Base-by-base conservation (phyloP, 2,797 vertebrate genomes). In the Megaceryle alcyon region DNA sequence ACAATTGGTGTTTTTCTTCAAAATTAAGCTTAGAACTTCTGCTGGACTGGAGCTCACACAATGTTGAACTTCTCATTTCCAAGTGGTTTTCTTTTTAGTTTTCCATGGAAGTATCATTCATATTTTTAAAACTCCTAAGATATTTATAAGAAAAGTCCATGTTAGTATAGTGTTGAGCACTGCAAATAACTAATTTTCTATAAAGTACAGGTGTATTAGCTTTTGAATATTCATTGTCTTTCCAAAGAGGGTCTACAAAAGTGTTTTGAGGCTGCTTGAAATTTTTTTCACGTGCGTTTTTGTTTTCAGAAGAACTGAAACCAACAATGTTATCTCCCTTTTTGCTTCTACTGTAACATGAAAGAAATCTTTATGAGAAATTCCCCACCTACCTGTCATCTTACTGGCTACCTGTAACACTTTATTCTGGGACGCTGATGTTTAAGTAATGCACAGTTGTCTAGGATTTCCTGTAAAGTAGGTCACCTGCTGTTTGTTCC, bases 391-490 rank as follows among this genome's bases (percentile, higher is more conserved):
- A 4, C 9, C 82, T 95, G 37, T 69, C 79, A 68, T 80, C 86
- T 88, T 85, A 5, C 12, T 86, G 43, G 35, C 31, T 92, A 85
- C 37, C 75, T 94, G 60, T 90, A 31, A 39, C 25, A 57, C 78
- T 13, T 18, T 85, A 3, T 95, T 94, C 54, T 92, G 78, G 82
- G 63, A 44, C 86, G 46, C 44, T 82, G 65, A 80, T 70, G 60
- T 79, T 82, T 71, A 68, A 92, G 88, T 95, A 96, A 91, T 90
- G 43, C 46, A 48, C 60, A 49, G 25, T 95, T 96, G 53, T 93
- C 79, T 86, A 68, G 26, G 59, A 81, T 97, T 97, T 96, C 88
- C 80, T 94, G 60, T n/a, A 84, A 97, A 96, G 79, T 89, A 88
- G 88, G 75, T 93, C 64, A 95, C 61, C 77, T 94, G 82, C 82